A percentile compares a stretch with the other conserved stretches of the same genome.
Conservation (phyloP, 2,888 invertebrate species). For the Acanthosoma haemorrhoidale region DNA sequence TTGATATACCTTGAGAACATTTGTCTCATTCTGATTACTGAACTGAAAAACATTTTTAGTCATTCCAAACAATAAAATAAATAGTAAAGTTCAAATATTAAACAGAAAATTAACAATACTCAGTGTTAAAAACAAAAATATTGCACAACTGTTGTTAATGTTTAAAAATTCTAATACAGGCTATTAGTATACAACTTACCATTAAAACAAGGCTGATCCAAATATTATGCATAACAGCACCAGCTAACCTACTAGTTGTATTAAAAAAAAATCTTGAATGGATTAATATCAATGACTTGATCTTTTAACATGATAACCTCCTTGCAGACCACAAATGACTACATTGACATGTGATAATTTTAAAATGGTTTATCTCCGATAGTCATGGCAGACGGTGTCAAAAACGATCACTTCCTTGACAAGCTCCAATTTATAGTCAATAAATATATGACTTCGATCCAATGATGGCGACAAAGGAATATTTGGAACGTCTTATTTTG, state of each 20-base stretch:
- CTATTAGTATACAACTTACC: not conserved
- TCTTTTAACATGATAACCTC: constrained; percentile 9
- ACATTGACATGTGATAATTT: not conserved
- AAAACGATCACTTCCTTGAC: not conserved
- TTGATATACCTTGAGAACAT: constrained; percentile 30
- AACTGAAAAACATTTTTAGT: not conserved
- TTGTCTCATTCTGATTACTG: not conserved
- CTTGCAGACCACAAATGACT: constrained; percentile 3
- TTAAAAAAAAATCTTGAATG: constrained; percentile 9
- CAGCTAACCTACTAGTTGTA: not conserved
- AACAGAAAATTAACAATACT: not conserved
- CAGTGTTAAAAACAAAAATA: not conserved
- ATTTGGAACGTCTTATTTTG: constrained; percentile 11
- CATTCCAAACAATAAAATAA: not conserved
- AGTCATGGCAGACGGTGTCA: not conserved
- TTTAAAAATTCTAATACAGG: not conserved
- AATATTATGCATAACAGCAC: constrained; percentile 11
- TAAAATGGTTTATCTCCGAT: not conserved
- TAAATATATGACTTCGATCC: constrained; percentile 9
- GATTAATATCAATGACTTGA: constrained; percentile 10
- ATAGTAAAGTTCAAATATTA: not conserved
- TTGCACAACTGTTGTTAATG: constrained; percentile 15
- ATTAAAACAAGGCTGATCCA: constrained; percentile 6
- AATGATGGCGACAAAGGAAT: constrained; percentile 25
- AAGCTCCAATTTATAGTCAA: constrained; percentile 6